These are phyloP conservation scores for Halcyon smyrnensis DNA, from an alignment of 2,797 vertebrate species.

Conservation along the genomic window DNA sequence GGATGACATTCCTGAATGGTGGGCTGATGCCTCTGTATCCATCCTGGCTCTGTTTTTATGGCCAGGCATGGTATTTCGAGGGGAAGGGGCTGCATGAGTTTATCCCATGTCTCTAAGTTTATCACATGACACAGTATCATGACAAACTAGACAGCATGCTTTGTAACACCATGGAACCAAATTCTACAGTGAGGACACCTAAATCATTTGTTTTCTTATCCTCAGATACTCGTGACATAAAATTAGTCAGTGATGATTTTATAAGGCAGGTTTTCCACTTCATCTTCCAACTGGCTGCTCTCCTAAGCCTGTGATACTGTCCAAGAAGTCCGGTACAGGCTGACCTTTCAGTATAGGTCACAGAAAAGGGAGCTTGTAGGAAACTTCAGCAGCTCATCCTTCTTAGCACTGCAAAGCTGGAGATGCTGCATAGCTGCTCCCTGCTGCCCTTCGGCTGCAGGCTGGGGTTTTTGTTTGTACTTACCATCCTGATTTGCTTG, in stretches of 20 bases:
- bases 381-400: conserved; percentile 51
- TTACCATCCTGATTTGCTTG: neutral
- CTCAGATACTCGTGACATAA: conserved; percentile 50
- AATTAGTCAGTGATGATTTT: conserved; percentile 65
- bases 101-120: neutral
- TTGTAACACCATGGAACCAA: neutral
- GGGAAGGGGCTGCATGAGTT: neutral
- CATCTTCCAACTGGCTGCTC: conserved; percentile 55
- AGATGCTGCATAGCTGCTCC: neutral
- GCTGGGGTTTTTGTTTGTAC: neutral
- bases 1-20: neutral
- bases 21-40: neutral
- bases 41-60: neutral
- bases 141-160: neutral
- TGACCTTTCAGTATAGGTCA: conserved; percentile 62
- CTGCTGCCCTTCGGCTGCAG: conserved; percentile 20
- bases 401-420: neutral
- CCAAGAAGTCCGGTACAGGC: conserved; percentile 37
- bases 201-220: conserved; percentile 27
- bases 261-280: conserved; percentile 64
- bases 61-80: neutral
- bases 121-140: neutral
- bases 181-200: neutral
- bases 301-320: conserved; percentile 46
- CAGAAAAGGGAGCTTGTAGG: conserved; percentile 38